Percentiles rank a stretch among this genome's conserved stretches.
These are phyloP conservation scores for Zaprionus bogoriensis DNA, from an alignment of 2,888 invertebrate species.

Conservation along the genomic window DNA sequence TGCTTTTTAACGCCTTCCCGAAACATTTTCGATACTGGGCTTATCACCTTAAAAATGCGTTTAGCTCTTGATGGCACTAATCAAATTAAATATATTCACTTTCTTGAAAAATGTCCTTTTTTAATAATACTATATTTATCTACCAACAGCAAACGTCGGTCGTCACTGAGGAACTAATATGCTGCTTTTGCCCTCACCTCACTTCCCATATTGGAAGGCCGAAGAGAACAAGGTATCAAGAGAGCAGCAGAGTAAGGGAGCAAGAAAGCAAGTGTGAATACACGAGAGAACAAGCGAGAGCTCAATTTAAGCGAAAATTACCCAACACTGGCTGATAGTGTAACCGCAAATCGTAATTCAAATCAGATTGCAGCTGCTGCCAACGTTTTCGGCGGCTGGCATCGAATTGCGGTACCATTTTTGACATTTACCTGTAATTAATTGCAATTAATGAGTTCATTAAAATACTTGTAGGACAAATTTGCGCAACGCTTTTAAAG, in stretches of 20 bases:
- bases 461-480: conserved; percentile 14
- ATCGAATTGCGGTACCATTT: conserved; percentile 5
- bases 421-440: conserved; percentile 19
- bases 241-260: conserved; percentile 1
- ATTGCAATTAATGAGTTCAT: conserved; percentile 22
- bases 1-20: too few relatives aligned
- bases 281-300: neutral
- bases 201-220: conserved; percentile 33
- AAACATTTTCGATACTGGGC: too few relatives aligned
- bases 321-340: conserved; percentile 7
- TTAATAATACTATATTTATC: too few relatives aligned
- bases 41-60: too few relatives aligned
- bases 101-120: too few relatives aligned
- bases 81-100: too few relatives aligned
- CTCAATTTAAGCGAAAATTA: conserved; percentile 31
- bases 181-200: neutral
- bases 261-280: too few relatives aligned
- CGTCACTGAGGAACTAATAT: neutral
- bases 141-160: too few relatives aligned
- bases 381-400: conserved; percentile 17
- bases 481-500: conserved; percentile 22
- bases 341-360: conserved; percentile 38
- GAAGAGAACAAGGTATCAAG: neutral
- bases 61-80: too few relatives aligned
- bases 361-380: conserved; percentile 19